These are phyloP conservation scores for Hylaea fasciaria DNA, from an alignment of 2,888 invertebrate species.

Conservation along the genomic window DNA sequence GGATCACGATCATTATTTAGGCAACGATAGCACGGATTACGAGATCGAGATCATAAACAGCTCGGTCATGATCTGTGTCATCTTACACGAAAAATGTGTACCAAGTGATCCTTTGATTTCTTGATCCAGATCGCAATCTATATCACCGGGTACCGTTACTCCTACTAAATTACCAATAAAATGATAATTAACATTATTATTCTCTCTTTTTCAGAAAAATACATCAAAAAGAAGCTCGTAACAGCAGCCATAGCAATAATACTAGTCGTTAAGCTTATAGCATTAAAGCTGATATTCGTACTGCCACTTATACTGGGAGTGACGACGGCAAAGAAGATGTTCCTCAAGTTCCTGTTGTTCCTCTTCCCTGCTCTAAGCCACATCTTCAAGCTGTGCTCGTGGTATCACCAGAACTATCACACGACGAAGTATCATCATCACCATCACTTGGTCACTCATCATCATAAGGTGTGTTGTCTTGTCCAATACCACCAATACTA, in stretches of 20 bases:
- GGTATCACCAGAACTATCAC: constrained; percentile 90
- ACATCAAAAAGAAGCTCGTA: constrained; percentile 89
- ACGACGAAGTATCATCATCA: constrained; percentile 92
- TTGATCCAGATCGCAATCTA: no score
- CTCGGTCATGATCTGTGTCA: no score
- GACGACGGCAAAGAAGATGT: constrained; percentile 92
- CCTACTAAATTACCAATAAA: no score
- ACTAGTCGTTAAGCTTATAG: constrained; percentile 91
- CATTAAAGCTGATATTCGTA: constrained; percentile 91
- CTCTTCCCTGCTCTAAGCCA: constrained; percentile 92
- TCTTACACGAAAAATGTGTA: no score
- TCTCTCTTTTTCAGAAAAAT: constrained; percentile 86
- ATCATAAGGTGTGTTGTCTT: constrained; percentile 81
- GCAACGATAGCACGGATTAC: no score
- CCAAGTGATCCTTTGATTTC: no score
- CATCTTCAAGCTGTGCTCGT: constrained; percentile 93
- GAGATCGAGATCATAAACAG: no score
- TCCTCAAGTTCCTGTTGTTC: constrained; percentile 92
- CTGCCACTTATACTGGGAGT: constrained; percentile 91
- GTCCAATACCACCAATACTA: neutral
- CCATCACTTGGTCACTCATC: constrained; percentile 91
- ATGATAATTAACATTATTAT: neutral
- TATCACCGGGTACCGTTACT: no score
- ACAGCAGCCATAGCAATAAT: constrained; percentile 91
- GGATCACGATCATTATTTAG: no score